Evolutionary conservation across 1,140 invertebrate species (phyloP).

Genomic region (Meloidogyne exigua): DNA sequence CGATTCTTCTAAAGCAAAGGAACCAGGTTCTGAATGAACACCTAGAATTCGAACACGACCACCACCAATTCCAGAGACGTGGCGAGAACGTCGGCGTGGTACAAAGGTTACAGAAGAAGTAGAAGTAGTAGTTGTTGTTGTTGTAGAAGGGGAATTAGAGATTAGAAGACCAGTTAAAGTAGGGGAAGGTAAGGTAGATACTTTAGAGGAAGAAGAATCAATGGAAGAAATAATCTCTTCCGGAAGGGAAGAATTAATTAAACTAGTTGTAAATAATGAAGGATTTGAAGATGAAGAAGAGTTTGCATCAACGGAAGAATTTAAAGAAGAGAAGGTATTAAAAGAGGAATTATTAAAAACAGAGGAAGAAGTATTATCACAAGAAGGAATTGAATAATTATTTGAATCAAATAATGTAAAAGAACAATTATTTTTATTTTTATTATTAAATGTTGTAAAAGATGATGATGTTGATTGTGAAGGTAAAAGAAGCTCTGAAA

Average conservation of each 20-base stretch:
- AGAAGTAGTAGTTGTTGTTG: too few relatives aligned
- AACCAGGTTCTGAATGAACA: conserved; percentile 16
- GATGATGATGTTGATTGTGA: neutral
- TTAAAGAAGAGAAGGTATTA: neutral
- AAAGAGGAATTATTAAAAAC: too few relatives aligned
- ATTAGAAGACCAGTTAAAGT: too few relatives aligned
- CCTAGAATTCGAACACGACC: conserved; percentile 20
- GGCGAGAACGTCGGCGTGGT: neutral
- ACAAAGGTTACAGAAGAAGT: neutral
- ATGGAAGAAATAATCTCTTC: neutral
- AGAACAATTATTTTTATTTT: too few relatives aligned
- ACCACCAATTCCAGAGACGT: neutral
- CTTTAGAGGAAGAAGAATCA: too few relatives aligned
- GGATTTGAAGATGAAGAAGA: neutral
- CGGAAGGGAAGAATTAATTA: neutral
- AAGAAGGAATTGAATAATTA: neutral
- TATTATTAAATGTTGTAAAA: neutral
- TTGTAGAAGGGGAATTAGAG: neutral
- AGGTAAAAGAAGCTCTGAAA: neutral
- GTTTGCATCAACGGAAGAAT: neutral
- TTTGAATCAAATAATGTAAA: neutral
- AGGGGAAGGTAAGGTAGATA: too few relatives aligned
- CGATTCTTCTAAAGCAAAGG: neutral
- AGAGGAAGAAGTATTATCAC: neutral
- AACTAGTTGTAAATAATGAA: neutral